Evolutionary conservation across 2,888 invertebrate genomes (phyloP).

Genomic region (Xestia sexstrigata): DNA sequence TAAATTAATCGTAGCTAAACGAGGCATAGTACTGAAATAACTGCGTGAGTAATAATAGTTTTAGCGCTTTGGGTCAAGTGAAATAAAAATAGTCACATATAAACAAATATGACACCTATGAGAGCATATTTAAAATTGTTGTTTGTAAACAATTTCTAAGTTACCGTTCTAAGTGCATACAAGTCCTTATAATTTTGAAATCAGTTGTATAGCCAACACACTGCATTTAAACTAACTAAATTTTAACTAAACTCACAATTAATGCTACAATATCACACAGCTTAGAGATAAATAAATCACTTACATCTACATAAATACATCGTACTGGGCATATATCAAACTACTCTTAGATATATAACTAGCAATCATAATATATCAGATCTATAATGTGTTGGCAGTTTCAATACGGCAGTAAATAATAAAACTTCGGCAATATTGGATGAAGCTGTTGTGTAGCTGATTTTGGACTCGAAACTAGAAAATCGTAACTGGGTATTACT

Average conservation of each 20-base stretch:
- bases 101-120: too few species aligned
- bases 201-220: slow-evolving; percentile 23
- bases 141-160: background rate
- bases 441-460: background rate
- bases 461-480: background rate
- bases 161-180: background rate
- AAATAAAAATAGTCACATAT: slow-evolving; percentile 8
- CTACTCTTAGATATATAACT: slow-evolving; percentile 17
- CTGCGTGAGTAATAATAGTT: slow-evolving; percentile 21
- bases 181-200: background rate
- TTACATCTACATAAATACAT: slow-evolving; percentile 41
- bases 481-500: background rate
- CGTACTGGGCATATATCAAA: slow-evolving; percentile 28
- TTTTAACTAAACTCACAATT: slow-evolving; percentile 43
- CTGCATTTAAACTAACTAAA: slow-evolving; percentile 38
- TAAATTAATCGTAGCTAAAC: slow-evolving; percentile 27
- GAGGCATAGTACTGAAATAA: slow-evolving; percentile 28
- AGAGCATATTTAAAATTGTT: background rate
- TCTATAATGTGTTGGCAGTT: slow-evolving; percentile 4
- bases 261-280: slow-evolving; percentile 41
- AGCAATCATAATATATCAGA: slow-evolving; percentile 38
- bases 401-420: slow-evolving; percentile 6
- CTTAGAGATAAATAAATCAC: slow-evolving; percentile 29
- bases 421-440: background rate
- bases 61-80: slow-evolving; percentile 17